Evolutionary conservation across 1,140 invertebrate species (phyloP), one percentile per base, ranked within the genome.

Genomic region (Calephelis nemesis): DNA sequence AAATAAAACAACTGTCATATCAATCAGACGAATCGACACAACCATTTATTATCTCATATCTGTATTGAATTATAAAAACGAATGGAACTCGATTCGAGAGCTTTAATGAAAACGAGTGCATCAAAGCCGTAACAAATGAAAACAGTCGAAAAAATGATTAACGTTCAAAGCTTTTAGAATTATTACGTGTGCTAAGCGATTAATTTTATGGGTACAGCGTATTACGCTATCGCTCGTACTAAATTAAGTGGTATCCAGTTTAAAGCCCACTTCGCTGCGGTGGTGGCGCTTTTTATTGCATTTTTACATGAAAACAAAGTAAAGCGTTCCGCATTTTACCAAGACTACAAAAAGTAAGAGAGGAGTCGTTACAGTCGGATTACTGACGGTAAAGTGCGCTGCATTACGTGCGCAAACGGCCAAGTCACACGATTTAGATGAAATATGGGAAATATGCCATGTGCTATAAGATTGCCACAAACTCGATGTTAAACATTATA

Each of bases 341-440:
- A 73, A 74, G 71, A 67, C 65, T 70, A 72, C 68, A 68, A 75
- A 77, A 74, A 79, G 69, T 71, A 60, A 69, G 70, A 74, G 60
- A 67, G 63, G 64, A 74, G 69, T 69, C 70, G 77, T 77, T 75
- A 80, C 69, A 69, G 71, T 67, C 62, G 77, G 83, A 85, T 85
- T 84, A 84, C 79, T 76, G 77, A 79, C 82, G 79, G 81, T 84
- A 81, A 87, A 85, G 77, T 85, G 77, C 69, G 79, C 68, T 70
- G 78, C 81, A 83, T 83, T 85, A 84, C 77, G 74, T 78, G 75
- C 75, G 72, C 74, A 72, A 82, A 77, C 72, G 77, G 69, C 71
- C 75, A 73, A 82, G 80, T 84, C 81, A 75, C 79, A 78, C 80
- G 74, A 87, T 83, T 84, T 80, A 84, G 73, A 81, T 84, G 82